Evolutionary conservation across 64 coral and sea anemone species (phyloP), one percentile per base, ranked within the genome.

Genomic region (Porites lutea): DNA sequence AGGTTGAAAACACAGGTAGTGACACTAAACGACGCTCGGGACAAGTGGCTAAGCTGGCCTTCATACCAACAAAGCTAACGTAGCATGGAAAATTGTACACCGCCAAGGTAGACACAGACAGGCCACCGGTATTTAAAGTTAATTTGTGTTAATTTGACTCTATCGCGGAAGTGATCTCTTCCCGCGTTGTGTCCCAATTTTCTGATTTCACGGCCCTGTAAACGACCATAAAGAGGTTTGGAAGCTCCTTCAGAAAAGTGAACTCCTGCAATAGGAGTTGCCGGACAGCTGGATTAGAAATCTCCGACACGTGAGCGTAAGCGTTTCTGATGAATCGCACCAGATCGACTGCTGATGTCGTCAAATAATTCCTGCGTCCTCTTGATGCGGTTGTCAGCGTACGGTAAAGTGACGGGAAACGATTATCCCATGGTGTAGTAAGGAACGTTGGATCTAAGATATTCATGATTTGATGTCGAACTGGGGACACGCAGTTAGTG

Each of bases 251-350:
- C 12, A 93, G 63, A 61, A 82, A 82, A 3, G 82, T 59, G 7
- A 43, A 44, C 52, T 88, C 78, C 9, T 70, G 49, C 16, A 93
- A 48, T 50, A 93, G 47, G 18, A 44, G 37, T 53, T 80, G 13
- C 47, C 88, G 69, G 50, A 93, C 53, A 5, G 48, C 74, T 75
- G 82, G 46, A 14, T 73, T 61, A 5, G 44, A 0, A 1, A 18
- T 18, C 7, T 93, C 86, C 14, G 85, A 88, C 16, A 93, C 92
- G 13, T 88, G 92, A 14, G 92, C 65, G 23, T 88, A 79, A 0
- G 92, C 86, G 54, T 93, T 93, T 55, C 92, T 52, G 4, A 93
- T 64, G 61, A 93, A 93, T n/a, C 85, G 53, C 65, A 93, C 46
- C 8, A 93, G 72, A 64, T 88, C 65, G 13, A 88, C 57, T 4